Base-by-base conservation (phyloP, 1,140 invertebrate species). In the Stegodyphus mimosarum region DNA sequence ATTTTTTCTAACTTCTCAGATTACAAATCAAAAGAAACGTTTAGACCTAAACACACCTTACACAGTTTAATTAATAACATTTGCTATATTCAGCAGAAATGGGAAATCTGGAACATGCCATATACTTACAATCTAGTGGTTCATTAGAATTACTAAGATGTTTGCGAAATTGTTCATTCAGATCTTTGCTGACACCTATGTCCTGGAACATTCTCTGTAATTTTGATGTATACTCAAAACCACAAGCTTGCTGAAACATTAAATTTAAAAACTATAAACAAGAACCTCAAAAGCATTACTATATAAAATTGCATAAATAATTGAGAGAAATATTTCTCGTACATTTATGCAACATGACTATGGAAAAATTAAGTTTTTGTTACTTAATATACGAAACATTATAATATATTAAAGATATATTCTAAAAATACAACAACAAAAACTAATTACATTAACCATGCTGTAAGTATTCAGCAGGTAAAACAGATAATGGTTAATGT, bases 201-300 rank as follows among this genome's bases (percentile, higher is more conserved):
- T 99, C 98, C 93, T 98, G 92, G 93, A 99, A 99, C 98, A 99
- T 99, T 87, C 98, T 93, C 91, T 99, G 98, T 86, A 99, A 92
- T 92, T 99, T 99, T 71, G 96, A 97, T 11, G 98, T 99, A 90
- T 99, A 99, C 90, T 99, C 99, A 92, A 99, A 99, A 17, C 98
- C 98, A 92, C 98, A 99, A 69, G 98, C 97, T 92, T 88, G 87
- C 87, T 88, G 67, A 53, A 78, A 71, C 48, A 66, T 11, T 50
- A 77, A 63, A n/a, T 17, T 53, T 33, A 3, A 33, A 33, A 33
- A 33, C 33, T 33, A 33, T 33, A n/a, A 50, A 51, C 50, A 51
- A 13, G 52, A 71, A 73, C 5, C 15, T 33, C 9, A 33, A 18
- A 10, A 33, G 7, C 13, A 33, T 70, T 49, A 70, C 6, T 18